phyloP scores from a whole-genome alignment of 1,140 invertebrate species.

The Gerris buenoi region DNA sequence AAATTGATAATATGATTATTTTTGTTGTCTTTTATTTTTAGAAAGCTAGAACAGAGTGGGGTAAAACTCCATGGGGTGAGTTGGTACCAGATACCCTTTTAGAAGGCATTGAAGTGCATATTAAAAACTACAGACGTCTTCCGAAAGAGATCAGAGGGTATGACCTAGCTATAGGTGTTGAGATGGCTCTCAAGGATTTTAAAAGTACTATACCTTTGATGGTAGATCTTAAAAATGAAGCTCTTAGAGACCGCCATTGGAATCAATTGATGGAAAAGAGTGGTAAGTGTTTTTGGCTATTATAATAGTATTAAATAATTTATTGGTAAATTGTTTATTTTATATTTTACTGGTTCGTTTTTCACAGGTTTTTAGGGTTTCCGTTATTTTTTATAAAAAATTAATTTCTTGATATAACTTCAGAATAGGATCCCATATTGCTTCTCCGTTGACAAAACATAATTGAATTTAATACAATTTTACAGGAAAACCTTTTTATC shows the following conservation, averaged over 20 bases:
- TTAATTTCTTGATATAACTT: no score
- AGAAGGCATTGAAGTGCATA: conserved; percentile 70
- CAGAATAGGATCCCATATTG: no score
- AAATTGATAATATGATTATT: conserved; percentile 8
- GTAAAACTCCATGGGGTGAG: conserved; percentile 71
- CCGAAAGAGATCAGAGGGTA: conserved; percentile 39
- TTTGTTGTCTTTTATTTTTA: conserved; percentile 22
- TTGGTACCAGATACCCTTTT: conserved; percentile 65
- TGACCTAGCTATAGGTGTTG: conserved; percentile 46
- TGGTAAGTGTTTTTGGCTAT: no score
- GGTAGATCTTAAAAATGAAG: conserved; percentile 79
- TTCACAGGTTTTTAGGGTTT: no score
- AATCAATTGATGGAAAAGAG: conserved; percentile 73
- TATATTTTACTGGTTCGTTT: no score
- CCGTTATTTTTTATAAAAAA: no score
- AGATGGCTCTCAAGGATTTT: conserved; percentile 73
- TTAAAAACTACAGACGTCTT: conserved; percentile 57
- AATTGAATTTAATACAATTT: no score
- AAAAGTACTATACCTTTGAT: conserved; percentile 73
- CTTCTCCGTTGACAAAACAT: no score
- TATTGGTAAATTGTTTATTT: no score
- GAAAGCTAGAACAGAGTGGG: conserved; percentile 56
- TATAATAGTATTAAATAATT: background rate
- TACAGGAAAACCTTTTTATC: no score
- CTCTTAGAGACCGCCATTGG: conserved; percentile 76